Conservation (phyloP, 2,113 vertebrate species). For the Odobenus rosmarus region DNA sequence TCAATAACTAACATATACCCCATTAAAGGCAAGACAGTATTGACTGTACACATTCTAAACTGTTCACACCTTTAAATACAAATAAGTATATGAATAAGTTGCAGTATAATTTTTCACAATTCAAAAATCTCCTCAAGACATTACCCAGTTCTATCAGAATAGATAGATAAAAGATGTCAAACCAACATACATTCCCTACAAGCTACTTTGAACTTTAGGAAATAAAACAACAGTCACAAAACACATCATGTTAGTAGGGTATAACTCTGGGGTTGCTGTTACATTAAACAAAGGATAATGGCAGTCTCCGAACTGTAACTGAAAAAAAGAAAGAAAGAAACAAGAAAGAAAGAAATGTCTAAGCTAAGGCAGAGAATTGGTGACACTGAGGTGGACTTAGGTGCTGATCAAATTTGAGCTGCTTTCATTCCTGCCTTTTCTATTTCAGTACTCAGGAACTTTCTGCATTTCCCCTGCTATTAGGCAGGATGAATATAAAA, state of each 20-base stretch:
- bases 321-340: background rate
- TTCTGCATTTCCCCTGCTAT: conserved; percentile 9
- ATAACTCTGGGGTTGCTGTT: background rate
- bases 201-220: background rate
- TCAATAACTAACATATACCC: background rate
- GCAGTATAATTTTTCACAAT: background rate
- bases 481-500: conserved; percentile 68
- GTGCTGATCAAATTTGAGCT: background rate
- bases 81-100: background rate
- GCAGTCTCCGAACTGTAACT: background rate
- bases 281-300: background rate
- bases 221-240: background rate
- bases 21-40: conserved; percentile 1
- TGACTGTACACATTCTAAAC: background rate
- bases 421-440: conserved; percentile 35
- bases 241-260: background rate
- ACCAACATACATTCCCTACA: background rate
- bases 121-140: conserved; percentile 24
- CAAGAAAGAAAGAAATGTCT: background rate
- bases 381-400: conserved; percentile 14
- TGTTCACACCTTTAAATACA: background rate
- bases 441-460: conserved; percentile 59
- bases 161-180: background rate
- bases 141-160: background rate
- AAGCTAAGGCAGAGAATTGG: background rate